Base-by-base conservation (phyloP, 2,113 vertebrate species). In the Silurus meridionalis region DNA sequence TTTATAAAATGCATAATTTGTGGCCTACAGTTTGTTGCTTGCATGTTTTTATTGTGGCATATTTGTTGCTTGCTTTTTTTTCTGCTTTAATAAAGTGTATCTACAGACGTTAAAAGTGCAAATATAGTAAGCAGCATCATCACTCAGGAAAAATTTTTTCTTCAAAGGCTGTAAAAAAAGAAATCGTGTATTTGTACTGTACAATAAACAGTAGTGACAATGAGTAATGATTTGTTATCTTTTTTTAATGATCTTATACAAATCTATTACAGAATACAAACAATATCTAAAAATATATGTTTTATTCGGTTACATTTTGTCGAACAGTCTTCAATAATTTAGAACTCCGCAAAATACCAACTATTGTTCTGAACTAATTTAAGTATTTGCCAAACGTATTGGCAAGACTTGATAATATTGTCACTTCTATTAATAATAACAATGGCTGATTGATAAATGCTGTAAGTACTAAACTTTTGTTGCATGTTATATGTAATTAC, bases 251-350 rank as follows among this genome's bases (percentile, higher is more conserved):
- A 78, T 58, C 55, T 80, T 2, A 78, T 78, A 80, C 55, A 80
- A 80, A 80, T 60, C 17, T 58, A 23, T 21, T 60, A 80, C 8
- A 80, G 11, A 11, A 46, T 80, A 80, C 17, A 46, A 80, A 80
- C 57, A 61, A 48, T 23, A 46, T 61, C 78, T 61, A 80, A 80
- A 80, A 58, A 79, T 48, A 80, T 79, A 58, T 1, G 60, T 80
- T 46, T 80, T 61, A 37, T 3, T 80, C 8, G 21, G 52, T 79
- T 58, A 57, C n/a, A 58, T 25, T 25, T 25, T 46, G 57, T 15
- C 21, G 55, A 80, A 79, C 77, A 80, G 78, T 80, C 78, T 80
- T 78, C 25, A 80, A 80, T 60, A 11, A 60, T 60, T 60, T 60
- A 77, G 50, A 25, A 25, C 50, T n/a, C 5, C 4, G 5, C 25